Conservation (phyloP, 2,888 invertebrate species). For the Bombylius discolor region DNA sequence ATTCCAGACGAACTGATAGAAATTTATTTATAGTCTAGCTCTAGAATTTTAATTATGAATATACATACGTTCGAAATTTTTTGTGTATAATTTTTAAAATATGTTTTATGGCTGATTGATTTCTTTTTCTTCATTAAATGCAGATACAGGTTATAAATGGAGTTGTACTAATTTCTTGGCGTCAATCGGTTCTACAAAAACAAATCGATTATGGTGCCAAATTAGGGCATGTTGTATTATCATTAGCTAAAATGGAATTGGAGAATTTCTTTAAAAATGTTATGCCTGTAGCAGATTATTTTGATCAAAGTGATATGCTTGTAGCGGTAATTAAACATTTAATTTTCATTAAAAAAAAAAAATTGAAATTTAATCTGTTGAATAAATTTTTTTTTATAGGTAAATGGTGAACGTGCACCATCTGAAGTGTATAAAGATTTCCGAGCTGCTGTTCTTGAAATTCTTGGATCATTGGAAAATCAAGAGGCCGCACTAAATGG, state of each 20-base stretch:
- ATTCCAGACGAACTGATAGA: no score
- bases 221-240: slow-evolving; percentile 66
- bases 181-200: slow-evolving; percentile 69
- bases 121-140: no score
- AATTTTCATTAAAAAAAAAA: not conserved
- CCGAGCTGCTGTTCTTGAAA: slow-evolving; percentile 60
- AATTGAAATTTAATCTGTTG: not conserved
- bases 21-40: no score
- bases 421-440: slow-evolving; percentile 79
- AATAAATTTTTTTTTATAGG: slow-evolving; percentile 38
- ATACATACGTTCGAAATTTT: no score
- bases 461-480: slow-evolving; percentile 57
- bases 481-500: slow-evolving; percentile 48
- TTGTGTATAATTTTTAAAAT: no score
- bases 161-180: slow-evolving; percentile 75
- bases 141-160: slow-evolving; percentile 82
- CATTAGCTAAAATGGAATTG: slow-evolving; percentile 75
- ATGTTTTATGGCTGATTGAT: no score
- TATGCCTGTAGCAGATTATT: slow-evolving; percentile 82
- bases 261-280: slow-evolving; percentile 80
- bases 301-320: slow-evolving; percentile 72
- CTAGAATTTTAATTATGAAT: no score
- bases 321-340: slow-evolving; percentile 42
- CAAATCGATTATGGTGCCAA: slow-evolving; percentile 86
- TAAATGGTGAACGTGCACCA: slow-evolving; percentile 78